Percentiles rank a stretch among this genome's conserved stretches.
Evolutionary conservation across 2,888 invertebrate species (phyloP).

Genomic region (Sarcophaga subvicina): DNA sequence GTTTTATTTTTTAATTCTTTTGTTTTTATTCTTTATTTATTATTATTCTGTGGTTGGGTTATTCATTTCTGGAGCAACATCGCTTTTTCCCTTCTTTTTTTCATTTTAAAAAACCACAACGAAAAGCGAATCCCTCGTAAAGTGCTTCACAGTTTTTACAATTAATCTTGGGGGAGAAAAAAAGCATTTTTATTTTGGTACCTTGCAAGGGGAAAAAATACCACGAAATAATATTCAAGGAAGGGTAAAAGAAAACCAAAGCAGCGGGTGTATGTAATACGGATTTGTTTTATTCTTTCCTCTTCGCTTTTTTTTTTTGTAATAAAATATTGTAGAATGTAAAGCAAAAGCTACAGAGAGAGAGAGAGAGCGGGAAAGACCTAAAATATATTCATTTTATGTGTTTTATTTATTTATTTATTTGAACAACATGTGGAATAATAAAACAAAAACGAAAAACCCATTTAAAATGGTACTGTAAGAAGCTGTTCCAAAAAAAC

Average conservation of each 20-base stretch:
- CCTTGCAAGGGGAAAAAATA: neutral
- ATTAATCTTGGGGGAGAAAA: conserved; percentile 43
- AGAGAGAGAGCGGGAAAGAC: neutral
- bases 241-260: conserved; percentile 8
- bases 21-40: conserved; percentile 50
- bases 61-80: conserved; percentile 39
- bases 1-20: conserved; percentile 43
- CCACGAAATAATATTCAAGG: conserved; percentile 22
- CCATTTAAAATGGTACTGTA: neutral
- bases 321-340: conserved; percentile 5
- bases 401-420: conserved; percentile 4
- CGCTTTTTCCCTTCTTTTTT: neutral
- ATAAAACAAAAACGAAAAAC: conserved; percentile 32
- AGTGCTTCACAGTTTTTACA: conserved; percentile 8
- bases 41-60: conserved; percentile 28
- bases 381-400: conserved; percentile 43
- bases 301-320: neutral
- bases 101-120: neutral
- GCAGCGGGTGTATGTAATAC: conserved; percentile 37
- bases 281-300: neutral
- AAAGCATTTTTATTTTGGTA: conserved; percentile 1
- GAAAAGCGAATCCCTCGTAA: conserved; percentile 8
- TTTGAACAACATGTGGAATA: conserved; percentile 51
- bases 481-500: conserved; percentile 9
- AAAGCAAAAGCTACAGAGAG: conserved; percentile 31